These are phyloP conservation scores for Gortyna flavago DNA, from an alignment of 2,888 invertebrate genomes.

Conservation along the genomic window DNA sequence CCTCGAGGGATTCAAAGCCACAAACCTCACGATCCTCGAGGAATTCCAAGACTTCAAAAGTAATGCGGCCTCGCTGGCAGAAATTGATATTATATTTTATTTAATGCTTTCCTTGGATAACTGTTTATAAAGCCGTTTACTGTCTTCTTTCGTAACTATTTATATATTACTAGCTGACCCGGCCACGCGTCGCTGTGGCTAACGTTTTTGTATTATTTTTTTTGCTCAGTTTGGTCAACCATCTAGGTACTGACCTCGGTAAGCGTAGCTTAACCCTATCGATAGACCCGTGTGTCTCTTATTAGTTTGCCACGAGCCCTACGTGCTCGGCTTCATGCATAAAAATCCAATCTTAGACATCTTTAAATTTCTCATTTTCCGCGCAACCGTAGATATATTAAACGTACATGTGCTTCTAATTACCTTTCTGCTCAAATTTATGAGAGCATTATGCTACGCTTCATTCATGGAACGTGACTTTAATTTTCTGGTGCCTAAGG, in stretches of 20 bases:
- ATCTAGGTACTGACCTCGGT: background rate
- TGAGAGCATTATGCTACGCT: background rate
- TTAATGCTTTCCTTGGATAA: background rate
- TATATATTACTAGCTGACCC: background rate
- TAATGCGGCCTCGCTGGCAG: background rate
- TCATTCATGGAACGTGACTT: constrained; percentile 15
- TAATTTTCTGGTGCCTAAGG: constrained; percentile 3
- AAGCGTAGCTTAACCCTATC: background rate
- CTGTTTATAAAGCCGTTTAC: background rate
- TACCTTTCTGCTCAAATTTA: constrained; percentile 5
- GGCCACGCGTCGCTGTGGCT: too few species aligned
- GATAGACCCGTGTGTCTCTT: background rate
- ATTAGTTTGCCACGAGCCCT: too few species aligned
- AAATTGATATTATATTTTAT: constrained; percentile 34
- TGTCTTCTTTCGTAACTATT: background rate
- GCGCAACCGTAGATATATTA: background rate
- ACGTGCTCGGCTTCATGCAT: background rate
- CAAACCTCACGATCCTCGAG: constrained; percentile 13
- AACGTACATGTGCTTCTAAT: background rate
- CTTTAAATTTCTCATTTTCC: background rate
- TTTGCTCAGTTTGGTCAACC: too few species aligned
- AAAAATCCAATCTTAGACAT: background rate
- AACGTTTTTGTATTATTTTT: too few species aligned
- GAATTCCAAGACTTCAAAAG: constrained; percentile 16
- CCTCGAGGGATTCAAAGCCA: background rate